These are phyloP conservation scores for Argyrosomus regius DNA, from an alignment of 2,797 vertebrate genomes.

Conservation along the genomic window DNA sequence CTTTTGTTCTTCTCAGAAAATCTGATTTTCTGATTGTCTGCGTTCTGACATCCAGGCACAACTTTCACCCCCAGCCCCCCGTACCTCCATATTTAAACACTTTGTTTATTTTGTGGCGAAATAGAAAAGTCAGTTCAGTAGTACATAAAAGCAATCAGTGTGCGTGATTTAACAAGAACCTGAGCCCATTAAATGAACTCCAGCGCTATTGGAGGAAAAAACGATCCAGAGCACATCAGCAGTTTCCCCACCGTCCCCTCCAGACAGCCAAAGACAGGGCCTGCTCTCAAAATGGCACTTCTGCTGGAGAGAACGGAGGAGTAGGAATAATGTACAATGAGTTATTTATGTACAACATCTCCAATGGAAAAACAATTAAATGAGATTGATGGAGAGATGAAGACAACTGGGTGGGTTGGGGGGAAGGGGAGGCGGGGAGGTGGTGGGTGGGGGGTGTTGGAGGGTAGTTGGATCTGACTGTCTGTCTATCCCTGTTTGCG, in stretches of 20 bases:
- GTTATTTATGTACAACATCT: conserved; percentile 77
- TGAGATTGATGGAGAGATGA: conserved; percentile 80
- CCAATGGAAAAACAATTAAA: conserved; percentile 83
- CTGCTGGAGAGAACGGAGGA: conserved; percentile 67
- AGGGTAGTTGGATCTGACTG: conserved; percentile 74
- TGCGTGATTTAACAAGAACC: conserved; percentile 87
- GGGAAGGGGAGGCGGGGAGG: conserved; percentile 16
- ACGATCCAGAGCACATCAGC: conserved; percentile 81
- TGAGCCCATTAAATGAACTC: conserved; percentile 86
- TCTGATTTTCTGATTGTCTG: conserved; percentile 50
- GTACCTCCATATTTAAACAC: conserved; percentile 72
- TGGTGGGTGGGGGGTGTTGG: conserved; percentile 29
- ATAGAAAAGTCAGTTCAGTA: conserved; percentile 78
- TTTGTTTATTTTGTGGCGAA: conserved; percentile 79
- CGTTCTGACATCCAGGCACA: conserved; percentile 56
- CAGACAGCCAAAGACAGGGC: conserved; percentile 63
- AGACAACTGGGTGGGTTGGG: conserved; percentile 58
- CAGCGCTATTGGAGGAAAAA: conserved; percentile 76
- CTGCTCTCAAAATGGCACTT: conserved; percentile 69
- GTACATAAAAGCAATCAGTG: conserved; percentile 90
- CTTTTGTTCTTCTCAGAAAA: conserved; percentile 44
- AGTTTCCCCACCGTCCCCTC: conserved; percentile 70
- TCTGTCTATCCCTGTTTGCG: conserved; percentile 84
- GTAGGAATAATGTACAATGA: conserved; percentile 65
- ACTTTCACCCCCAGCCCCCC: conserved; percentile 25